Evolutionary conservation across 2,113 vertebrate species (phyloP).

Genomic region (Centropristis striata): DNA sequence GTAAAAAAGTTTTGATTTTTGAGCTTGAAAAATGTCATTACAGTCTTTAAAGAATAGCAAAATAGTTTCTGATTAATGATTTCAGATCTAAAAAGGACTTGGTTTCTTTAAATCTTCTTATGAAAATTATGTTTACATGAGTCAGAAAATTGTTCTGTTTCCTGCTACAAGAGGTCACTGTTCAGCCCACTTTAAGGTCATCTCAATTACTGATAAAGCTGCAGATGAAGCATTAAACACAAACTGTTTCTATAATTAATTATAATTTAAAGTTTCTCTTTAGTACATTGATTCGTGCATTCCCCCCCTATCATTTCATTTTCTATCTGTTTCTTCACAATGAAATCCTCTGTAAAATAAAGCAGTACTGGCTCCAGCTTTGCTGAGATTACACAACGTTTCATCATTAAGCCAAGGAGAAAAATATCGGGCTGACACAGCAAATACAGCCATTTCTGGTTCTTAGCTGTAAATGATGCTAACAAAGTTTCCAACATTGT

Average conservation of each 20-base stretch:
- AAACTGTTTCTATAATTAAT: too few relatives aligned
- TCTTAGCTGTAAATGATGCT: conserved; percentile 36
- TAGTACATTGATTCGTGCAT: background rate
- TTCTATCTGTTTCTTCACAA: background rate
- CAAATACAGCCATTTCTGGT: background rate
- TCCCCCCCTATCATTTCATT: background rate
- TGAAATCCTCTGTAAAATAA: background rate
- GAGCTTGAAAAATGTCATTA: background rate
- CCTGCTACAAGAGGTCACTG: conserved; percentile 25
- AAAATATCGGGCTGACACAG: conserved; percentile 11
- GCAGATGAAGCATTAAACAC: background rate
- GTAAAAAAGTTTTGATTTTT: background rate
- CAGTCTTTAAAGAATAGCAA: background rate
- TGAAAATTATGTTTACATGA: background rate
- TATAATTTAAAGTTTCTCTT: background rate
- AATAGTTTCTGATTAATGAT: background rate
- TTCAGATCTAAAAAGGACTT: background rate
- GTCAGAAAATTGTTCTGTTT: conserved; percentile 1
- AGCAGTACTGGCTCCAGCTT: background rate
- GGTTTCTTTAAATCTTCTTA: background rate
- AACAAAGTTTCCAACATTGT: conserved; percentile 36
- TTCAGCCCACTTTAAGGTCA: background rate
- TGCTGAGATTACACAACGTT: background rate
- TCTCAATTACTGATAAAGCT: too few relatives aligned
- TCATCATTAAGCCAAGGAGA: background rate